A percentile compares a stretch with the other conserved stretches of the same genome.
phyloP scores from a whole-genome alignment of 2,797 vertebrate species.

The Pelobates cultripes region DNA sequence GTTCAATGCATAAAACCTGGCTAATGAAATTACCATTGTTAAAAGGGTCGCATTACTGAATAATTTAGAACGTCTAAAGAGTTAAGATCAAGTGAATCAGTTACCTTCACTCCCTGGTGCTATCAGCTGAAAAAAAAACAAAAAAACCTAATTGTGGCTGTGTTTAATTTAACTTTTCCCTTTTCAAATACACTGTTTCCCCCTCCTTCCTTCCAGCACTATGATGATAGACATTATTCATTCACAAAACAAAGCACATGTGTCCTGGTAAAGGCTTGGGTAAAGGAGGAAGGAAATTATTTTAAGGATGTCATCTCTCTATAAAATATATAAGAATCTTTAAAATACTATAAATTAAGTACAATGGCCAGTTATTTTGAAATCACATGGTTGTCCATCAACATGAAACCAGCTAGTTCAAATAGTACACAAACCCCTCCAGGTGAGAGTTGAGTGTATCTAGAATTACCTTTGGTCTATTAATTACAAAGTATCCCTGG shows the following conservation, averaged over 20 bases:
- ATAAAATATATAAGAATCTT: neutral
- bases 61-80: neutral
- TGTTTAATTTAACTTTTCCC: slow-evolving; percentile 23
- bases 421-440: too few species aligned
- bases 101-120: neutral
- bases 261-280: neutral
- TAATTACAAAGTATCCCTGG: neutral
- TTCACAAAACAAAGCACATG: slow-evolving; percentile 21
- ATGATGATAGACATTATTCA: slow-evolving; percentile 20
- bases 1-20: too few species aligned
- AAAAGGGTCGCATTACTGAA: too few species aligned
- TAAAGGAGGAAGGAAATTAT: neutral
- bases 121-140: neutral
- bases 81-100: slow-evolving; percentile 5
- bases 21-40: too few species aligned
- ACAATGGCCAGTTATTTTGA: neutral
- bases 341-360: neutral
- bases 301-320: too few species aligned
- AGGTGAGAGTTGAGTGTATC: neutral
- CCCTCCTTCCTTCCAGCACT: slow-evolving; percentile 13
- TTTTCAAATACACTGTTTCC: slow-evolving; percentile 23
- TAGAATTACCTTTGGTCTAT: neutral
- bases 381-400: neutral
- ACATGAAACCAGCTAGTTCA: neutral
- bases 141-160: neutral